phyloP scores from a whole-genome alignment of 2,888 invertebrate genomes.

The Ptilodon capucinus region DNA sequence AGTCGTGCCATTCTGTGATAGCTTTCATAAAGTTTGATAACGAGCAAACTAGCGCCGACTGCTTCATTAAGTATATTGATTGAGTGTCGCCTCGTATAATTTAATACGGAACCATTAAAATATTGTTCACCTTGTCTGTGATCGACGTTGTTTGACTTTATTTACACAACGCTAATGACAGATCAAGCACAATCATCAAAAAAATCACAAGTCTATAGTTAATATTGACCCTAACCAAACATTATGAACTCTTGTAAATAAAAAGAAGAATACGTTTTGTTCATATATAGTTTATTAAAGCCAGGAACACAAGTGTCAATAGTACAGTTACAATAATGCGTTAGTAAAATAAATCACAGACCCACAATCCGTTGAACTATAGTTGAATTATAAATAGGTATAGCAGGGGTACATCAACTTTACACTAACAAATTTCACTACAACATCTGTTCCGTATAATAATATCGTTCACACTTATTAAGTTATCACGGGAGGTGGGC shows the following conservation, averaged over 20 bases:
- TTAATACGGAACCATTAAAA: conserved; percentile 14
- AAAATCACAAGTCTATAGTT: too few species aligned
- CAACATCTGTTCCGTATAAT: conserved; percentile 16
- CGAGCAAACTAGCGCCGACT: conserved; percentile 26
- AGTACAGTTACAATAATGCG: conserved; percentile 46
- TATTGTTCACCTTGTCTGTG: not conserved
- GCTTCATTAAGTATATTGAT: conserved; percentile 33
- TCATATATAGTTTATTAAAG: conserved; percentile 72
- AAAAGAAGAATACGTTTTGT: conserved; percentile 25
- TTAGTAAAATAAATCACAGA: conserved; percentile 22
- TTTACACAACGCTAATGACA: too few species aligned
- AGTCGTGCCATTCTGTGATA: conserved; percentile 25
- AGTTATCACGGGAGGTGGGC: conserved; percentile 5
- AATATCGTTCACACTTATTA: conserved; percentile 21
- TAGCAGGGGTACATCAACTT: conserved; percentile 22
- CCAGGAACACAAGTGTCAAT: conserved; percentile 74
- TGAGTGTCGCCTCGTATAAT: conserved; percentile 17
- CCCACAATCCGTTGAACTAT: not conserved
- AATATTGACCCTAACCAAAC: too few species aligned
- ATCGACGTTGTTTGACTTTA: not conserved
- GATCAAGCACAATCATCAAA: too few species aligned
- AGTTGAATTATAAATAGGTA: conserved; percentile 4
- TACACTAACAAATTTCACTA: conserved; percentile 22
- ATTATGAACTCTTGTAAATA: not conserved
- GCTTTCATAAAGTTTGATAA: conserved; percentile 34